Evolutionary conservation across 2,888 invertebrate genomes (phyloP).

Genomic region (Sclerodermus sp.): DNA sequence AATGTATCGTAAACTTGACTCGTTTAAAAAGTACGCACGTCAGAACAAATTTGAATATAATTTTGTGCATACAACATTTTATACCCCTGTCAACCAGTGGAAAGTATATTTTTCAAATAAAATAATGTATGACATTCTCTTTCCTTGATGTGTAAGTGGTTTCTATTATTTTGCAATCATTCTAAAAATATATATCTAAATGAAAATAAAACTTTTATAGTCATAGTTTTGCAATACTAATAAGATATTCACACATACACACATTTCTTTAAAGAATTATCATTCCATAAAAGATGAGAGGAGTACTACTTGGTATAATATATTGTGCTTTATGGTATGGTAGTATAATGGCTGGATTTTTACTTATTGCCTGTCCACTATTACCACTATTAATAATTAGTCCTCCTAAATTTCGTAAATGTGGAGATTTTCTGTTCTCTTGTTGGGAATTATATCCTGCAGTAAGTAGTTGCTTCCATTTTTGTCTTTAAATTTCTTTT

Average conservation of each 20-base stretch:
- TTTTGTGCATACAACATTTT: too few relatives aligned
- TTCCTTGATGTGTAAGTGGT: not conserved
- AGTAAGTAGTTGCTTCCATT: conserved; percentile 61
- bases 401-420: conserved; percentile 68
- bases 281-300: conserved; percentile 37
- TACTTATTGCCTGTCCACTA: conserved; percentile 68
- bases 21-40: conserved; percentile 25
- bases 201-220: too few relatives aligned
- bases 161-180: not conserved
- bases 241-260: too few relatives aligned
- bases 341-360: conserved; percentile 61
- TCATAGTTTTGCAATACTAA: too few relatives aligned
- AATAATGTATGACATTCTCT: not conserved
- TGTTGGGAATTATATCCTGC: conserved; percentile 83
- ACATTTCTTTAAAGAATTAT: too few relatives aligned
- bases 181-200: not conserved
- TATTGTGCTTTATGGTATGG: conserved; percentile 60
- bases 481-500: not conserved
- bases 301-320: conserved; percentile 52
- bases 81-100: too few relatives aligned
- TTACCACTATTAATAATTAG: conserved; percentile 72
- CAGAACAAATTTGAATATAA: conserved; percentile 7
- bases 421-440: conserved; percentile 73
- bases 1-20: conserved; percentile 21
- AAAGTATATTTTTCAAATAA: too few relatives aligned